Evolutionary conservation across 2,797 vertebrate species (phyloP).

Genomic region (Pangasius mekongensis): DNA sequence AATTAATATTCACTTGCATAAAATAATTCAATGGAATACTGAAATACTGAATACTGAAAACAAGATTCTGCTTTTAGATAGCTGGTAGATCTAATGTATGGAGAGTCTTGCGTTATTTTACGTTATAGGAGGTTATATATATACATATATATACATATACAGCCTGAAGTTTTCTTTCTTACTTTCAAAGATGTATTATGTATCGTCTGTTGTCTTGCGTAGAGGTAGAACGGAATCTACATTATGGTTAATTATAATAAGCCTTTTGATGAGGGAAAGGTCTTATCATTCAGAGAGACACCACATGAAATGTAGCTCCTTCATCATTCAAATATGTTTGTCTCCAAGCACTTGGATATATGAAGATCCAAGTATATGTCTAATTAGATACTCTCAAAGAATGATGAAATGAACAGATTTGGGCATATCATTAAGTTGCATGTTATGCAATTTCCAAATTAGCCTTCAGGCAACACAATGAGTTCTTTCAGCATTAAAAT

Average conservation of each 20-base stretch:
- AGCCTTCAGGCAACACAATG: neutral
- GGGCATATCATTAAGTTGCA: neutral
- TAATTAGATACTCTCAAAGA: conserved; percentile 1
- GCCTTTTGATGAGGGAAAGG: neutral
- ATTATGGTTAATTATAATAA: neutral
- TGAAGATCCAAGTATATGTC: neutral
- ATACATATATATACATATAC: neutral
- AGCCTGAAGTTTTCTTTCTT: neutral
- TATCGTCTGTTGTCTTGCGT: neutral
- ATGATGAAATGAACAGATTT: conserved; percentile 5
- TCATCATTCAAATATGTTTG: neutral
- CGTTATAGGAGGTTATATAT: neutral
- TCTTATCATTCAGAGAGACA: neutral
- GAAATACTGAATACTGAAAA: neutral
- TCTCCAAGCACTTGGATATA: neutral
- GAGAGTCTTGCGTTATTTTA: neutral
- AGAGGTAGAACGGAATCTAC: neutral
- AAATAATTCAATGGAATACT: neutral
- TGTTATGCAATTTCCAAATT: conserved; percentile 14
- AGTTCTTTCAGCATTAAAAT: neutral
- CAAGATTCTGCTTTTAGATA: neutral
- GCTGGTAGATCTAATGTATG: neutral
- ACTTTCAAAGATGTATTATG: neutral
- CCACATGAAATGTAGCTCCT: neutral
- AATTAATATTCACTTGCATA: neutral